phyloP scores from a whole-genome alignment of 1,140 invertebrate species.

The Oedothorax gibbosus region DNA sequence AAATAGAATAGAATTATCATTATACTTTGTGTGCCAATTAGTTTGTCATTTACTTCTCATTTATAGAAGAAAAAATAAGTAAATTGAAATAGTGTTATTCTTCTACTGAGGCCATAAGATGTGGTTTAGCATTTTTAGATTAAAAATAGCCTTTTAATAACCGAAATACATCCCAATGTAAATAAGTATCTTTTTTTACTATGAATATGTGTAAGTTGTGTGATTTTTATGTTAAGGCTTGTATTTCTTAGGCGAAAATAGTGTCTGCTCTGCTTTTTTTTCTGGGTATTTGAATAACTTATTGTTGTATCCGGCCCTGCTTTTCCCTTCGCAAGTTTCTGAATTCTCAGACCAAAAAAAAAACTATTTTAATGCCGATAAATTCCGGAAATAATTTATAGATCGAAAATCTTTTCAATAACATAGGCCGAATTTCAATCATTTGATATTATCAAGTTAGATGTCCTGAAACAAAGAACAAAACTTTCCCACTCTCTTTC shows the following conservation, averaged over 20 bases:
- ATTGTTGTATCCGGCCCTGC: constrained; percentile 41
- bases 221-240: constrained; percentile 46
- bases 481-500: too few relatives aligned
- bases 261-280: constrained; percentile 40
- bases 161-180: constrained; percentile 7
- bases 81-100: background rate
- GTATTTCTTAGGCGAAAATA: constrained; percentile 32
- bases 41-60: too few relatives aligned
- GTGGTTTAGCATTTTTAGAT: background rate
- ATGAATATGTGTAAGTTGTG: constrained; percentile 37
- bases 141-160: background rate
- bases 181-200: constrained; percentile 40
- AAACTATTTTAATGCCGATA: too few relatives aligned
- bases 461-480: too few relatives aligned
- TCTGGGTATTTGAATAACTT: constrained; percentile 59
- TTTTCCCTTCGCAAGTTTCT: constrained; percentile 41
- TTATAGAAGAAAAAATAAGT: too few relatives aligned
- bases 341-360: too few relatives aligned
- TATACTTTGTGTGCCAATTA: constrained; percentile 8
- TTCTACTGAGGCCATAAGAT: background rate
- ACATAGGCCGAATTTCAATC: too few relatives aligned
- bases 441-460: too few relatives aligned
- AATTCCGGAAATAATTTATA: too few relatives aligned
- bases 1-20: background rate
- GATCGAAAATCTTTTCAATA: too few relatives aligned